Conservation (phyloP, 2,888 invertebrate genomes). For the Tenthredo livida region DNA sequence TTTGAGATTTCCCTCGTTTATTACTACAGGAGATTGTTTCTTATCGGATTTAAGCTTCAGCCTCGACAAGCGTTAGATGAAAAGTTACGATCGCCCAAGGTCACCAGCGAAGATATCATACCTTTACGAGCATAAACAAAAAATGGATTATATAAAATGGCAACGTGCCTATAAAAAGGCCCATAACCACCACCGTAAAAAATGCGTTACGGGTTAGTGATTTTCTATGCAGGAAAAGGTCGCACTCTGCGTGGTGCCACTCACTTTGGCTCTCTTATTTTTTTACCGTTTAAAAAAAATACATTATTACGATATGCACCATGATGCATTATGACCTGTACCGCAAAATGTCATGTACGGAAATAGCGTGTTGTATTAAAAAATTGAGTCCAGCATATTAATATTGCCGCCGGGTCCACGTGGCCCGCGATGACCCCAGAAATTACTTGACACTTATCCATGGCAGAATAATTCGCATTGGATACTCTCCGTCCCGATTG, state of each 20-base stretch:
- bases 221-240: constrained; percentile 6
- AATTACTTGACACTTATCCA: not conserved
- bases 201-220: constrained; percentile 6
- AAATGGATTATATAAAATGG: constrained; percentile 34
- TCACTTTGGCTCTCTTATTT: not conserved
- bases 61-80: constrained; percentile 22
- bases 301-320: not conserved
- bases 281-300: not conserved
- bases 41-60: constrained; percentile 27
- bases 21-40: constrained; percentile 35
- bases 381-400: not conserved
- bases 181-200: constrained; percentile 19
- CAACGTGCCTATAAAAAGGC: constrained; percentile 12
- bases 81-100: constrained; percentile 37
- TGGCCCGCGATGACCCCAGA: not conserved
- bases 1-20: constrained; percentile 26
- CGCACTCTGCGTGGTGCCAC: not conserved
- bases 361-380: constrained; percentile 23
- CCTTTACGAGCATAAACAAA: constrained; percentile 40
- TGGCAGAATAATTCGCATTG: not conserved
- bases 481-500: not conserved
- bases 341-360: constrained; percentile 16
- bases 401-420: not conserved
- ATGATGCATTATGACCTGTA: constrained; percentile 21
- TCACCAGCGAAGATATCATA: constrained; percentile 18